A percentile compares a stretch with the other conserved stretches of the same genome.
Evolutionary conservation across 2,888 invertebrate species (phyloP).

Genomic region (Morinoia aosen): DNA sequence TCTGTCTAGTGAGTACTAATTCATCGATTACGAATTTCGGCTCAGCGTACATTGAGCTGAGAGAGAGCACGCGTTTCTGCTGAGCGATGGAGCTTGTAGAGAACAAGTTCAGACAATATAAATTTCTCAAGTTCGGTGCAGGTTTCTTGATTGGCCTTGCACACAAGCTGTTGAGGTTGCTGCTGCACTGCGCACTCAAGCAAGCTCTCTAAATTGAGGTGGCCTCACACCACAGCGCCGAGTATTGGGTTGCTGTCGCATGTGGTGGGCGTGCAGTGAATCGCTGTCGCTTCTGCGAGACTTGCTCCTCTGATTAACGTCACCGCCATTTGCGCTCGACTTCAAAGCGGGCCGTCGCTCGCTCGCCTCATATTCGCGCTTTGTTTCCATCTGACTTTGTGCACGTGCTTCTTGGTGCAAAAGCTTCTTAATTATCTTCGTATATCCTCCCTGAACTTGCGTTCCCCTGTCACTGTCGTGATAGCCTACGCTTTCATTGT

Average conservation of each 20-base stretch:
- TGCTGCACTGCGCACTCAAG: not conserved
- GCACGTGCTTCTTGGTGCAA: not conserved
- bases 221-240: not conserved
- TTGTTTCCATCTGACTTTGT: not conserved
- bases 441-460: not conserved
- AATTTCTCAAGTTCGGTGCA: not conserved
- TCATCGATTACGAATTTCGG: not conserved
- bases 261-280: constrained; percentile 17
- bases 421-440: not conserved
- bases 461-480: not conserved
- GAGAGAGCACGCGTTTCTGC: not conserved
- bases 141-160: not conserved
- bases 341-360: not conserved
- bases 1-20: not conserved
- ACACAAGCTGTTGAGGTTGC: not conserved
- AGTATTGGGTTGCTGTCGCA: constrained; percentile 10
- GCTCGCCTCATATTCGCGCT: not conserved
- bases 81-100: not conserved
- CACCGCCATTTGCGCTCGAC: constrained; percentile 7
- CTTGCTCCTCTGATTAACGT: constrained; percentile 18
- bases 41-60: not conserved
- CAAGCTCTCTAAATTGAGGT: constrained; percentile 17
- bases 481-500: not conserved
- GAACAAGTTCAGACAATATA: too few species aligned
- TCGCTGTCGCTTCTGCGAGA: constrained; percentile 16